phyloP scores from a whole-genome alignment of 2,797 vertebrate species.

The Poeciliopsis turneri region DNA sequence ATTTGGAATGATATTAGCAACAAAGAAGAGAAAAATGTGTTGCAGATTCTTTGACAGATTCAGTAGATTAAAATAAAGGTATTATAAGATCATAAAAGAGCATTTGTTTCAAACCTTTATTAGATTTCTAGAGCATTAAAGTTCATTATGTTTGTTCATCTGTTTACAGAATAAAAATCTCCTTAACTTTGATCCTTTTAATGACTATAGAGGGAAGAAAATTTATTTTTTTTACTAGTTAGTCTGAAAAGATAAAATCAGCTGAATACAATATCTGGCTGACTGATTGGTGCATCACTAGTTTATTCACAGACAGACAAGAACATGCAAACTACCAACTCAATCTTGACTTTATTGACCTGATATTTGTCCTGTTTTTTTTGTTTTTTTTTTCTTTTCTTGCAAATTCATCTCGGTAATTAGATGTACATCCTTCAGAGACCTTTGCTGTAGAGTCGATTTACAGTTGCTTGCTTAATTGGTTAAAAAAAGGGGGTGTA shows the following conservation, averaged over 20 bases:
- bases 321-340: background rate
- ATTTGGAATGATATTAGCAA: background rate
- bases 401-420: constrained; percentile 55
- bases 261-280: background rate
- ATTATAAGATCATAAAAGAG: background rate
- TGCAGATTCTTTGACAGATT: background rate
- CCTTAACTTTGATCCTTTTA: background rate
- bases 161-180: background rate
- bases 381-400: constrained; percentile 27
- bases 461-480: constrained; percentile 59
- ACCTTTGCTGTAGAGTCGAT: constrained; percentile 22
- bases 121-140: background rate
- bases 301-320: background rate
- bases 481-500: constrained; percentile 20
- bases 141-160: background rate
- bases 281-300: background rate
- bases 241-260: background rate
- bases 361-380: constrained; percentile 19
- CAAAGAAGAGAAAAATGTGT: background rate
- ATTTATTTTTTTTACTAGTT: background rate
- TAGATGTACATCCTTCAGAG: constrained; percentile 51
- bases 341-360: background rate
- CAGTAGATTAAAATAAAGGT: background rate
- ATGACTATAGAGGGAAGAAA: background rate
- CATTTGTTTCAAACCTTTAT: background rate